Percentiles rank a stretch among this genome's conserved stretches.
Evolutionary conservation across 2,113 vertebrate species (phyloP).

Genomic region (Gasterosteus nipponicus): DNA sequence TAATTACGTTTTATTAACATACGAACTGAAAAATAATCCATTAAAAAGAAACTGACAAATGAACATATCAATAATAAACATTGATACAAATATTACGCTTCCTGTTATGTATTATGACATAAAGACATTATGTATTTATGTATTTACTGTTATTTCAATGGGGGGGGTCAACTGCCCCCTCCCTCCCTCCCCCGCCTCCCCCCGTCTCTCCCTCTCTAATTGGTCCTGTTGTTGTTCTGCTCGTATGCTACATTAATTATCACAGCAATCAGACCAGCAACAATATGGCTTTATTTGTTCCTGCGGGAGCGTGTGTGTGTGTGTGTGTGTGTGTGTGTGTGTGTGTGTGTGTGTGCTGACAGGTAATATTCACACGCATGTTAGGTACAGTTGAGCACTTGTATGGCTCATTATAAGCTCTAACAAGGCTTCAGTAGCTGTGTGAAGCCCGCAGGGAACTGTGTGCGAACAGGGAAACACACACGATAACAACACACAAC

Average conservation of each 20-base stretch:
- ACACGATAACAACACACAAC: slow-evolving; percentile 24
- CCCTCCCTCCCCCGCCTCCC: too few species aligned
- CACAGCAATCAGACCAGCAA: slow-evolving; percentile 67
- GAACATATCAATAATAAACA: too few species aligned
- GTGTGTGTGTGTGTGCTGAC: slow-evolving; percentile 33
- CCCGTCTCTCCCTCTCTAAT: slow-evolving; percentile 51
- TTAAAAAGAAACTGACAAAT: too few species aligned
- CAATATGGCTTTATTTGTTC: slow-evolving; percentile 77
- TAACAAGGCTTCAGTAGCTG: slow-evolving; percentile 74
- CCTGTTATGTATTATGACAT: too few species aligned
- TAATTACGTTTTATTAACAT: too few species aligned
- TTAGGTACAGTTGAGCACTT: slow-evolving; percentile 71
- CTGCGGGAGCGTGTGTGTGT: slow-evolving; percentile 50
- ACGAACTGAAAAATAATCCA: too few species aligned
- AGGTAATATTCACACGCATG: slow-evolving; percentile 63
- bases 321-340: slow-evolving; percentile 18
- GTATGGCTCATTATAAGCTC: slow-evolving; percentile 71
- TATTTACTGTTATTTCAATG: too few species aligned
- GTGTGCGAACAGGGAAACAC: slow-evolving; percentile 49
- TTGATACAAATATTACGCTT: too few species aligned
- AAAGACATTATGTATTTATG: too few species aligned
- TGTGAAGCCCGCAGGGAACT: slow-evolving; percentile 54
- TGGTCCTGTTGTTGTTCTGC: slow-evolving; percentile 65
- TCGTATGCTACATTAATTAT: slow-evolving; percentile 75
- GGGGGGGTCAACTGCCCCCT: too few species aligned